Percentiles rank a stretch among this genome's conserved stretches.
phyloP scores from a whole-genome alignment of 2,113 vertebrate genomes.

The Ahaetulla prasina region DNA sequence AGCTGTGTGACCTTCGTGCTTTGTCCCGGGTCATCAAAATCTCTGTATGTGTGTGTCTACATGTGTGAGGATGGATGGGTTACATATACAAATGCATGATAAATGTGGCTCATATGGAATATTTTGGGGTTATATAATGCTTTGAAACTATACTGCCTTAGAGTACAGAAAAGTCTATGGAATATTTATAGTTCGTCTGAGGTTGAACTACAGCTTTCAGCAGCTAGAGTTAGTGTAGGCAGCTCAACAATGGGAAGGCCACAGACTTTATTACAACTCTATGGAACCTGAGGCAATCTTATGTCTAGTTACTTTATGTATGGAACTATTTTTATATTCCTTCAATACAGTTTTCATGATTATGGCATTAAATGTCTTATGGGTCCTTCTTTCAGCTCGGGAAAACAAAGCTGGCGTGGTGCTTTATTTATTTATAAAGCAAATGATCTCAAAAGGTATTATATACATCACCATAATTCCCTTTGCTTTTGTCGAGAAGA shows the following conservation, averaged over 20 bases:
- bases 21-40: no score
- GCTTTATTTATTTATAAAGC: neutral
- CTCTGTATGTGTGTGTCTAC: no score
- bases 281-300: neutral
- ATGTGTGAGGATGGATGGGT: neutral
- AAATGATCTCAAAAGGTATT: neutral
- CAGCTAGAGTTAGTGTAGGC: neutral
- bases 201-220: neutral
- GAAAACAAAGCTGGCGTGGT: neutral
- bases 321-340: neutral
- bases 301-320: neutral
- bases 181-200: neutral
- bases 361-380: neutral
- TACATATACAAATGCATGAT: neutral
- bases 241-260: neutral
- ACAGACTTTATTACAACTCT: neutral
- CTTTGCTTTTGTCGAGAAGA: neutral
- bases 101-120: neutral
- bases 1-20: no score
- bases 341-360: neutral
- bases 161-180: neutral
- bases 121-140: neutral
- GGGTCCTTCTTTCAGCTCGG: neutral
- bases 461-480: neutral
- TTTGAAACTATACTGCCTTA: neutral